A percentile compares a stretch with the other conserved stretches of the same genome.
These are phyloP conservation scores for Hemiprocne comata DNA, from an alignment of 2,113 vertebrate genomes.

Conservation along the genomic window DNA sequence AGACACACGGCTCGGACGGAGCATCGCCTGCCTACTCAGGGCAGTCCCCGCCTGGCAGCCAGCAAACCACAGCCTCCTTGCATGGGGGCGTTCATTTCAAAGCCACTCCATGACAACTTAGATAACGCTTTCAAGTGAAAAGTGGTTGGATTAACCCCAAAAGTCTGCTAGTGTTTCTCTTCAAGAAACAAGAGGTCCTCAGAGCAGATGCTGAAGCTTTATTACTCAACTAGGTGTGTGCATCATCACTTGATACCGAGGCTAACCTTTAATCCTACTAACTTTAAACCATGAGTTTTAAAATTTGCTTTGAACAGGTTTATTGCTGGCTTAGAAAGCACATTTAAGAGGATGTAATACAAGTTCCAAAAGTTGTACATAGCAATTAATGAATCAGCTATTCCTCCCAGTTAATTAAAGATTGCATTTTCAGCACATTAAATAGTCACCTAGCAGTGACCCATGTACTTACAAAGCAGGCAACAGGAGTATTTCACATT, in stretches of 20 bases:
- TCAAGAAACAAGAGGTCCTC: neutral
- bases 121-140: neutral
- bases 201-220: neutral
- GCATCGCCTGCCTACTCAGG: too few species aligned
- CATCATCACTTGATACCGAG: neutral
- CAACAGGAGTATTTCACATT: neutral
- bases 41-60: neutral
- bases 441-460: conserved; percentile 34
- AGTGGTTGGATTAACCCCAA: neutral
- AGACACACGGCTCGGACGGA: too few species aligned
- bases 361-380: neutral
- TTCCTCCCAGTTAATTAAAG: conserved; percentile 38
- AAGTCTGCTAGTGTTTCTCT: neutral
- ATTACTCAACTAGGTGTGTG: neutral
- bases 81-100: neutral
- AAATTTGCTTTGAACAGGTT: neutral
- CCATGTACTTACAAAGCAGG: neutral
- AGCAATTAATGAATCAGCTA: conserved; percentile 49
- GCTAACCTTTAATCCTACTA: conserved; percentile 23
- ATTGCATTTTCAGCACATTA: neutral
- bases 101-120: neutral
- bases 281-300: neutral
- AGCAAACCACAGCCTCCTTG: neutral
- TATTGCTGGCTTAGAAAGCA: neutral
- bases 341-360: neutral